Conservation (phyloP, 1,140 invertebrate genomes). For the Calosoma granatense region DNA sequence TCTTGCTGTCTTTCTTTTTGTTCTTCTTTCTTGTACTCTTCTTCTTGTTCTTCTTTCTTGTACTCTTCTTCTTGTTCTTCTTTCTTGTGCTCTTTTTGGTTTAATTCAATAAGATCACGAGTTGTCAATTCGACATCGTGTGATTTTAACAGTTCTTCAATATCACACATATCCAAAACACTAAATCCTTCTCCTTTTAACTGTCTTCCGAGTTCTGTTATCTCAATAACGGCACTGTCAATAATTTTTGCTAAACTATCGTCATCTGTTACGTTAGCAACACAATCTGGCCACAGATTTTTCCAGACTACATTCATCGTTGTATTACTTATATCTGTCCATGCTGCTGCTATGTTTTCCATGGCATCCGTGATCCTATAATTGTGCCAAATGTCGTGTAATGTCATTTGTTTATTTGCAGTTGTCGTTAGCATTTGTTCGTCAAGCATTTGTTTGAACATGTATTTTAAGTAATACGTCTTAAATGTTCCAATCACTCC, state of each 20-base stretch:
- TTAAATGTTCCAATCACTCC: background rate
- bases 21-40: too few relatives aligned
- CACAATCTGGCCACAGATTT: background rate
- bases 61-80: background rate
- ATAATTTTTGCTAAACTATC: too few relatives aligned
- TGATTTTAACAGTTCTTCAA: background rate
- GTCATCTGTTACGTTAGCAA: too few relatives aligned
- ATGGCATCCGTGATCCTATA: background rate
- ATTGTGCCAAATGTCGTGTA: background rate
- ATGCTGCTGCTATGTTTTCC: background rate
- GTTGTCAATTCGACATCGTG: background rate
- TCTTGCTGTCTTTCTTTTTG: too few relatives aligned
- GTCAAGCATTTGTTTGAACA: background rate
- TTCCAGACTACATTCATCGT: background rate
- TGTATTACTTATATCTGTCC: background rate
- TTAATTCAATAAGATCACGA: background rate
- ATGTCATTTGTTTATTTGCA: background rate
- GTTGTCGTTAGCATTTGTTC: background rate
- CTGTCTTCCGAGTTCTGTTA: too few relatives aligned
- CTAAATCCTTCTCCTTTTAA: too few relatives aligned
- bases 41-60: too few relatives aligned
- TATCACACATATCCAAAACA: too few relatives aligned
- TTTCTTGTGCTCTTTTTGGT: background rate
- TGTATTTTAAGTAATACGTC: background rate
- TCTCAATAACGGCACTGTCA: too few relatives aligned